Evolutionary conservation across 1,140 invertebrate genomes (phyloP).

Genomic region (Cotesia chilonis): DNA sequence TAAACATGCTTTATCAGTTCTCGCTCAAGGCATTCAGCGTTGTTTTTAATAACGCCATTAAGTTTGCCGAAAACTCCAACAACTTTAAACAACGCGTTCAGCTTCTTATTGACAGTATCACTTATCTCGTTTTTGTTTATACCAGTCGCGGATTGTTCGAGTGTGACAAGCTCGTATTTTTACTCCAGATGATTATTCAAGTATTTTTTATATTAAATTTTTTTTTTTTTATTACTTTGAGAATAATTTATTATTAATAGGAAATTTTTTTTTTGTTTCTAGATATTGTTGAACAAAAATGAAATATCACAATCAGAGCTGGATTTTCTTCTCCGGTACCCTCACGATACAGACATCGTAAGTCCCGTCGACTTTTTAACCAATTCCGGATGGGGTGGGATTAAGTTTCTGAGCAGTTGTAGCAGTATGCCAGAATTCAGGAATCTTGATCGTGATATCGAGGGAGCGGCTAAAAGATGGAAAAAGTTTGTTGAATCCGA

Average conservation of each 20-base stretch:
- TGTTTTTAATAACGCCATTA: conserved; percentile 90
- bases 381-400: conserved; percentile 87
- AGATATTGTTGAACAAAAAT: conserved; percentile 75
- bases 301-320: conserved; percentile 79
- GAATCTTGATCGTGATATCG: conserved; percentile 91
- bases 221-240: background rate
- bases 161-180: conserved; percentile 90
- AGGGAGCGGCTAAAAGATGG: conserved; percentile 90
- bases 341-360: conserved; percentile 70
- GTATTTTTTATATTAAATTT: conserved; percentile 3
- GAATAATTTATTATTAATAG: background rate
- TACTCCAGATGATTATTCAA: conserved; percentile 77
- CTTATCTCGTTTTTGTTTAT: conserved; percentile 86
- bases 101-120: conserved; percentile 88
- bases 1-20: conserved; percentile 97
- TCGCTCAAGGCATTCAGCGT: conserved; percentile 94
- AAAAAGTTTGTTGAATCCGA: conserved; percentile 92
- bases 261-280: conserved; percentile 43
- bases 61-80: conserved; percentile 74
- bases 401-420: conserved; percentile 75
- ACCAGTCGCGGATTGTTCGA: conserved; percentile 92
- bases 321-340: conserved; percentile 89
- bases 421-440: conserved; percentile 81
- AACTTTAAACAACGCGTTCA: conserved; percentile 76
- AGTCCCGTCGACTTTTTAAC: conserved; percentile 88